Evolutionary conservation across 2,797 vertebrate genomes (phyloP), one percentile per base, ranked within the genome.

Genomic region (Sebastolobus altivelis): DNA sequence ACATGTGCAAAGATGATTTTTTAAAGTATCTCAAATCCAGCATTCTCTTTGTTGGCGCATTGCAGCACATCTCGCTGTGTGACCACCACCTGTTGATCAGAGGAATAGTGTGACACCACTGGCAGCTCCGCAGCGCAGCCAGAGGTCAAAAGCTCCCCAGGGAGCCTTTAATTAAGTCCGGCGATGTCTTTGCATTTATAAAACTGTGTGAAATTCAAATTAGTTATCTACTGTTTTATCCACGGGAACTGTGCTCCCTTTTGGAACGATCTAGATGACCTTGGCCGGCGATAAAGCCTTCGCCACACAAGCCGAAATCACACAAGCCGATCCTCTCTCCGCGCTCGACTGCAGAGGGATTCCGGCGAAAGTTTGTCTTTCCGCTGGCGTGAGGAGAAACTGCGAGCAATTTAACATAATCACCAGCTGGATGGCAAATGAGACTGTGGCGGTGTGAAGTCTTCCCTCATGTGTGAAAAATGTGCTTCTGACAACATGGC

Each of bases 391-490:
- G 72, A 72, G 70, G 38, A 85, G 61, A 80, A 79, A 86, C 73
- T 68, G 65, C 33, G 16, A 61, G 76, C 68, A 79, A 79, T 84
- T 88, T 69, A 66, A 60, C 54, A 81, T 79, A 88, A 79, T 92
- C 77, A 83, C 82, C 77, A 77, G 69, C 85, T 75, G 84, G 79
- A 85, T 83, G 72, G 72, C 62, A 83, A 81, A 87, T 80, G 37
- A 86, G 89, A 70, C 43, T 20, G 69, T 60, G 82, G 33, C 54
- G n/a, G 74, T 65, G 72, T 66, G 75, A 88, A 72, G 49, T 68
- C 37, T 79, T 73, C 72, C 62, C 49, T 74, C 55, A 3, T 84
- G 77, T 84, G 80, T 84, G 66, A 80, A 84, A 77, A 81, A 81
- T 76, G 56, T 79, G 84, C 76, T n/a, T 72, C 71, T 75, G 71